These are phyloP conservation scores for Carpatolechia fugitivella DNA, from an alignment of 2,888 invertebrate genomes.

Conservation along the genomic window DNA sequence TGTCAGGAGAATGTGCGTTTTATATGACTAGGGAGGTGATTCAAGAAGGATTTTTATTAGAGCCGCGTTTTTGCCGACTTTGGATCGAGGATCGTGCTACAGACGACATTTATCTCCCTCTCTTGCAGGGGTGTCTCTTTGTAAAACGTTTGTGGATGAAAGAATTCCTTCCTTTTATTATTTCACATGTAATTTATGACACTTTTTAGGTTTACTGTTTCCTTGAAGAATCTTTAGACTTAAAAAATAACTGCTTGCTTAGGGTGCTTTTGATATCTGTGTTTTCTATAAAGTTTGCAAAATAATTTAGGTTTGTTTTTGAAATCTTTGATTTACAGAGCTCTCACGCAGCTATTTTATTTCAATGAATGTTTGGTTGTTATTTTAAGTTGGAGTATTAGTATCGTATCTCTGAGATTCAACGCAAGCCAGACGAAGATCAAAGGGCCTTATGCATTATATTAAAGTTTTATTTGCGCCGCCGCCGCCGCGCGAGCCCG, in stretches of 20 bases:
- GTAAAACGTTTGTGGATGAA: constrained; percentile 67
- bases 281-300: not conserved
- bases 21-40: constrained; percentile 34
- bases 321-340: too few species aligned
- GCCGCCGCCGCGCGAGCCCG: constrained; percentile 47
- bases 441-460: constrained; percentile 77
- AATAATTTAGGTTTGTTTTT: too few species aligned
- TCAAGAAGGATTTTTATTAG: constrained; percentile 50
- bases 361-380: constrained; percentile 32
- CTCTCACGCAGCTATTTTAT: not conserved
- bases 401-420: constrained; percentile 59
- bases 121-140: constrained; percentile 55
- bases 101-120: constrained; percentile 63
- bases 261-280: not conserved
- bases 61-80: constrained; percentile 57
- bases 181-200: constrained; percentile 71
- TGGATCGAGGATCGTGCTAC: constrained; percentile 62
- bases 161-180: constrained; percentile 69
- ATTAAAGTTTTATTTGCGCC: constrained; percentile 76
- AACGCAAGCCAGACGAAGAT: constrained; percentile 70
- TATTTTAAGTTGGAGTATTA: constrained; percentile 35
- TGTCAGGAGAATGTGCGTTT: constrained; percentile 18
- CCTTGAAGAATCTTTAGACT: constrained; percentile 43
- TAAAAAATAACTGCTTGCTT: constrained; percentile 41
- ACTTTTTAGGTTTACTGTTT: constrained; percentile 50